phyloP scores from a whole-genome alignment of 1,140 invertebrate species.

The Microplitis demolitor region DNA sequence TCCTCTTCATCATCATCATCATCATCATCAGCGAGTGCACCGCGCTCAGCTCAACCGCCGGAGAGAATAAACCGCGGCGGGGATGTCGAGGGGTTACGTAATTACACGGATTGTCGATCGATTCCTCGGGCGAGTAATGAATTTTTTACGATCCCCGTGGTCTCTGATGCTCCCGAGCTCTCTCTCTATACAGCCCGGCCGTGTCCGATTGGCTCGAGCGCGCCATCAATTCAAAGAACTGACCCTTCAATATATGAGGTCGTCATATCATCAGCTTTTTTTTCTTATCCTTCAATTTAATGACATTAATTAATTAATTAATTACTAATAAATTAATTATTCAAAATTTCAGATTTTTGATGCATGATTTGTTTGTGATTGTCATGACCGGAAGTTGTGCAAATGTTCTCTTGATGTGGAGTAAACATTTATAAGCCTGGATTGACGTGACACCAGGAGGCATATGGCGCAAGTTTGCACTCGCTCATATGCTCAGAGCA shows the following conservation, averaged over 20 bases:
- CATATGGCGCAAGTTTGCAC: conserved; percentile 11
- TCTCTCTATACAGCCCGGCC: conserved; percentile 14
- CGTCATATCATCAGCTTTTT: background rate
- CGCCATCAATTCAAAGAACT: conserved; percentile 20
- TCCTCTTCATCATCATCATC: background rate
- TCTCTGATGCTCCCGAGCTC: background rate
- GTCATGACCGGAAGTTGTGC: background rate
- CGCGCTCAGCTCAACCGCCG: too few species aligned
- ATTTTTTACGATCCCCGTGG: conserved; percentile 53
- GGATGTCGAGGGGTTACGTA: conserved; percentile 41
- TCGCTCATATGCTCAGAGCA: background rate
- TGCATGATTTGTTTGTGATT: too few species aligned
- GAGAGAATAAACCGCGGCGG: background rate
- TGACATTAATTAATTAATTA: background rate
- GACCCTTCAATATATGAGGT: conserved; percentile 29
- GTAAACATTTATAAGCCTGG: background rate
- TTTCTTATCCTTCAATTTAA: background rate
- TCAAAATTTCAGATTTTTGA: too few species aligned
- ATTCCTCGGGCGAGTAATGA: conserved; percentile 53
- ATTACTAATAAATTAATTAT: background rate
- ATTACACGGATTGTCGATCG: conserved; percentile 56
- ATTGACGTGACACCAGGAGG: conserved; percentile 1
- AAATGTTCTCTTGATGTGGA: background rate
- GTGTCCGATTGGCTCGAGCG: conserved; percentile 30
- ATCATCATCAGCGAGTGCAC: too few species aligned